Base-by-base conservation (phyloP, 2,113 vertebrate species). In the Nesoenas mayeri region DNA sequence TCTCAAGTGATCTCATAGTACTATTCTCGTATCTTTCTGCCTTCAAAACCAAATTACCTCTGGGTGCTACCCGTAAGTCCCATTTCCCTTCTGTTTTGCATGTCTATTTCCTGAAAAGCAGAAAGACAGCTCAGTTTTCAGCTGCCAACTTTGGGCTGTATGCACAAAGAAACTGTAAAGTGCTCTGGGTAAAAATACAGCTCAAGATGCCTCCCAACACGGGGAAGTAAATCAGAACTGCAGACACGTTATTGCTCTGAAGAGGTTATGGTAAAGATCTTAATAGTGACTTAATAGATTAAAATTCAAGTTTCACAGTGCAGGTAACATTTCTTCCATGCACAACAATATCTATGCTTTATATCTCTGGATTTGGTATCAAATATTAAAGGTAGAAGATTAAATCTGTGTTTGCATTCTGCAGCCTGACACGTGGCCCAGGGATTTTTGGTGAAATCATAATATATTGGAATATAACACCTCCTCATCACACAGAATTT, bases 391-490 rank as follows among this genome's bases (percentile, higher is more conserved):
- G 8, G 19, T 48, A 89, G 80, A 70, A 93, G 84, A 79, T 73
- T 17, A 93, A 91, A 83, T 28, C 25, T 12, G 3, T 84, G 10
- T 88, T 48, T 67, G 2, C 92, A 3, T 94, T 95, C 16, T 95
- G 29, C 81, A 99, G 99, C 57, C 97, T 99, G 36, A 73, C 97
- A 80, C 98, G 99, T 95, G 99, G 99, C 29, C 98, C 98, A 31
- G 98, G 98, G 22, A 98, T 98, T 89, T 98, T 98, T 91, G 99
- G 99, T 58, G 98, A 99, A 34, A 95, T 99, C 64, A 97, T 91
- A 34, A 91, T 99, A 32, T 96, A 96, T 58, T 99, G 99, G 99
- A 98, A 97, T 78, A 99, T 99, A 97, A 98, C 98, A 84, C 99
- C 99, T 58, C 93, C 98, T 88, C 93, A 96, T 54, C 16, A 93